phyloP scores from a whole-genome alignment of 2,797 vertebrate species.

The Danio choprae region DNA sequence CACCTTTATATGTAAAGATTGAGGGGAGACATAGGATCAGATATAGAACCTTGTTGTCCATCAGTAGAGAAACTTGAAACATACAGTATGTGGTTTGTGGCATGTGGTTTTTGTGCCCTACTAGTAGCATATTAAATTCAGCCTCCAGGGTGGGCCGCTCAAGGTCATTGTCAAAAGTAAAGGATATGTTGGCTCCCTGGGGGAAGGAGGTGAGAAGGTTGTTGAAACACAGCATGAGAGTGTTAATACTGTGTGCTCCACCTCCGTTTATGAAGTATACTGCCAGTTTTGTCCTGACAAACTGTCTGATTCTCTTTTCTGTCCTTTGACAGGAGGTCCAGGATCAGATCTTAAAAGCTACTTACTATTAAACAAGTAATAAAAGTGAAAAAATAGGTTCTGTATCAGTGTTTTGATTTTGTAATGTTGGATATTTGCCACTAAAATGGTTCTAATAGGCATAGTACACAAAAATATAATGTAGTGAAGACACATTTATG shows the following conservation, averaged over 20 bases:
- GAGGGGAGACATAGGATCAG: no score
- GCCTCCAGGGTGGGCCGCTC: slow-evolving; percentile 49
- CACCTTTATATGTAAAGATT: no score
- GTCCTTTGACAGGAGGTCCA: not conserved
- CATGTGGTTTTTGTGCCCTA: not conserved
- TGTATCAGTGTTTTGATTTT: not conserved
- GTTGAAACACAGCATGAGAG: slow-evolving; percentile 34
- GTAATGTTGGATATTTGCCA: no score
- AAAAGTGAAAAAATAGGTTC: not conserved
- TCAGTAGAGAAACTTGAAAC: not conserved
- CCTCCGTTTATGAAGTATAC: slow-evolving; percentile 12
- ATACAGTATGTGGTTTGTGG: not conserved
- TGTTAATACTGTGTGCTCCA: slow-evolving; percentile 29
- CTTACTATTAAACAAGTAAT: not conserved
- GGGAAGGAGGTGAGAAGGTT: slow-evolving; percentile 36
- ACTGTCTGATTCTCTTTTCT: not conserved
- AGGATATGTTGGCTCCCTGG: slow-evolving; percentile 25
- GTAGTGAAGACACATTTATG: not conserved
- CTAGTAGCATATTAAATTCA: slow-evolving; percentile 17
- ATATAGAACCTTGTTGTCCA: not conserved
- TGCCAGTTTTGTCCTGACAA: slow-evolving; percentile 12
- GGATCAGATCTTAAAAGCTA: not conserved
- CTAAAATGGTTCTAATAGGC: not conserved
- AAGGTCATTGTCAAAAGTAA: slow-evolving; percentile 65
- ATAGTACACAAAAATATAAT: not conserved